A percentile compares a stretch with the other conserved stretches of the same genome.
These are phyloP conservation scores for Bombycilla garrulus DNA, from an alignment of 2,113 vertebrate species.

Conservation along the genomic window DNA sequence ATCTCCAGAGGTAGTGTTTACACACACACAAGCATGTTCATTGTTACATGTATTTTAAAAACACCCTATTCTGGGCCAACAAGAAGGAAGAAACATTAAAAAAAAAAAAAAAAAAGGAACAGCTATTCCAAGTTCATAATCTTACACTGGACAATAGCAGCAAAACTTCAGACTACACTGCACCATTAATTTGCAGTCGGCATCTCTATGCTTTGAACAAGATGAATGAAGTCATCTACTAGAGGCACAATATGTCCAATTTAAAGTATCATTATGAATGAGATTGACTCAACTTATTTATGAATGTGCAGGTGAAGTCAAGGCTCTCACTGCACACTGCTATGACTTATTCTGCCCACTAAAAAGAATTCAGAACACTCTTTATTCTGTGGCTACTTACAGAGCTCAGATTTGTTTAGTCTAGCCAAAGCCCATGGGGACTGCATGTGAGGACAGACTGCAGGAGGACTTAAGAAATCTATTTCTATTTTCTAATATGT, in stretches of 20 bases:
- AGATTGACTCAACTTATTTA: not conserved
- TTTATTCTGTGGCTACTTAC: not conserved
- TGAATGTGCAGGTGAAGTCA: not conserved
- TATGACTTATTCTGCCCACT: not conserved
- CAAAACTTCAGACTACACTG: not conserved
- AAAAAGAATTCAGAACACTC: not conserved
- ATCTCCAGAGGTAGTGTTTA: not conserved
- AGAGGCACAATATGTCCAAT: not conserved
- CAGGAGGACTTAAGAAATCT: not conserved
- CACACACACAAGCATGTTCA: slow-evolving; percentile 15
- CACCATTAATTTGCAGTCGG: not conserved
- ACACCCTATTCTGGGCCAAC: not conserved
- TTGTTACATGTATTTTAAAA: not conserved
- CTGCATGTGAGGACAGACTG: not conserved
- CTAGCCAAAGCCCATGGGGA: not conserved
- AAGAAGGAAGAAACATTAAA: not conserved
- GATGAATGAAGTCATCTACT: not conserved
- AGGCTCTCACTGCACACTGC: not conserved
- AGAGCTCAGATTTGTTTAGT: not conserved
- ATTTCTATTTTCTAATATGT: not conserved
- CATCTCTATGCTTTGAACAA: not conserved
- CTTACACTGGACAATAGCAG: not conserved
- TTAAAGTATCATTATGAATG: not conserved
- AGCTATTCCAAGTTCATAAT: not conserved
- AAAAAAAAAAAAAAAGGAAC: not conserved